Conservation (phyloP, 1,140 invertebrate genomes). For the Diabrotica undecimpunctata region DNA sequence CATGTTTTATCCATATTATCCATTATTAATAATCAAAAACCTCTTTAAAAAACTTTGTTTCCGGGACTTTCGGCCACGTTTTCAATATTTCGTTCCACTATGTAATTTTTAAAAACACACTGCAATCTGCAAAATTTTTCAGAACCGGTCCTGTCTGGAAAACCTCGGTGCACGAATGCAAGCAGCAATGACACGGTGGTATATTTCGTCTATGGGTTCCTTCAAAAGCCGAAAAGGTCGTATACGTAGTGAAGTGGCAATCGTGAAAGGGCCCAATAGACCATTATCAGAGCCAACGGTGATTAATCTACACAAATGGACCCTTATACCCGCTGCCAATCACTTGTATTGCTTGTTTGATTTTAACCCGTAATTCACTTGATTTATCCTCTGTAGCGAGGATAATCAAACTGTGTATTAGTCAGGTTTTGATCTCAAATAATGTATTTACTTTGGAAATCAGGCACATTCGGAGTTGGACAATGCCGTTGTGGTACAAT, state of each 20-base stretch:
- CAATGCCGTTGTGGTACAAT: neutral
- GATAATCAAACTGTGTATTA: slow-evolving; percentile 21
- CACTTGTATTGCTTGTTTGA: slow-evolving; percentile 33
- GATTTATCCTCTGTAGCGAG: slow-evolving; percentile 13
- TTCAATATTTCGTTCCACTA: too few relatives aligned
- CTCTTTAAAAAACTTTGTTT: too few relatives aligned
- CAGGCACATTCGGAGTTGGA: neutral
- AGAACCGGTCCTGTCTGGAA: neutral
- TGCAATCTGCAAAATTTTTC: too few relatives aligned
- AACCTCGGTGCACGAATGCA: slow-evolving; percentile 8
- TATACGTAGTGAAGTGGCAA: slow-evolving; percentile 30
- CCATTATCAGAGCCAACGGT: slow-evolving; percentile 23
- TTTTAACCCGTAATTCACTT: slow-evolving; percentile 28
- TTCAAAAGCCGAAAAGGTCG: slow-evolving; percentile 31
- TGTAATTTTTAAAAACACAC: too few relatives aligned
- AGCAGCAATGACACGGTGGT: slow-evolving; percentile 6
- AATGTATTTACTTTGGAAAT: neutral
- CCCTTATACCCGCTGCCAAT: slow-evolving; percentile 30
- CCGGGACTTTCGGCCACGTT: too few relatives aligned
- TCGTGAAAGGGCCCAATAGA: slow-evolving; percentile 29
- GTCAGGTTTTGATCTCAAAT: slow-evolving; percentile 15
- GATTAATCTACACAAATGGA: slow-evolving; percentile 33
- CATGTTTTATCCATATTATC: too few relatives aligned
- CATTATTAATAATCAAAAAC: too few relatives aligned
- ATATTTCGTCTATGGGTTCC: slow-evolving; percentile 20